Base-by-base conservation (phyloP, 2,888 invertebrate genomes). In the Mylabris sibirica region DNA sequence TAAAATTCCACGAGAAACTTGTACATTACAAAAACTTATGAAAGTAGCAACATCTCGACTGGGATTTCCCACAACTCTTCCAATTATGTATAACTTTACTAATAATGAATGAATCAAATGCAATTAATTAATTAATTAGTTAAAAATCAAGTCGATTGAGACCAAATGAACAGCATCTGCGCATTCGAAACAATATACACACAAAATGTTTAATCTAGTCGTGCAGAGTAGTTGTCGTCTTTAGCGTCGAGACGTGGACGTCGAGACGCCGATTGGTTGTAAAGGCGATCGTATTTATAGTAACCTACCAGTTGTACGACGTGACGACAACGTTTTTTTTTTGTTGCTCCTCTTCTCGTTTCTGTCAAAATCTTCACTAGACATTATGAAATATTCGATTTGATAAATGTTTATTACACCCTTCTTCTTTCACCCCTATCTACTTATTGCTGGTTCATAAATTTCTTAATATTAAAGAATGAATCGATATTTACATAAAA, bases 251-350 rank as follows among this genome's bases (percentile, higher is more conserved):
- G 57, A 57, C 38, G 34, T 20, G n/a, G 59, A 14, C 57, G 67
- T 65, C 63, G 62, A 63, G 64, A 65, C 62, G 64, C 59, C 62
- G 26, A 35, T 26, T 67, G 67, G 66, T 14, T 61, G 59, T 14
- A 60, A 44, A 20, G 53, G n/a, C 70, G 71, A 62, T 38, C 69
- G 72, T 73, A 73, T 73, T 73, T 73, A 66, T 73, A 73, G 73
- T 66, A 65, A 62, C 66, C 72, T 73, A 70, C 72, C 70, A 68
- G 72, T 68, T 68, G 64, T 66, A 70, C 70, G 61, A 61, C 57
- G 57, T 66, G 63, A 69, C 68, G 65, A 65, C 64, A 53, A 53
- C 57, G 57, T 22, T 24, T 12, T 57, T 24, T 57, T 57, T 24
- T 57, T 57, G 11, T 9, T 20, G n/a, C 22, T 35, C 1, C 11